phyloP scores from a whole-genome alignment of 2,113 vertebrate species.

The Eptatretus burgeri region DNA sequence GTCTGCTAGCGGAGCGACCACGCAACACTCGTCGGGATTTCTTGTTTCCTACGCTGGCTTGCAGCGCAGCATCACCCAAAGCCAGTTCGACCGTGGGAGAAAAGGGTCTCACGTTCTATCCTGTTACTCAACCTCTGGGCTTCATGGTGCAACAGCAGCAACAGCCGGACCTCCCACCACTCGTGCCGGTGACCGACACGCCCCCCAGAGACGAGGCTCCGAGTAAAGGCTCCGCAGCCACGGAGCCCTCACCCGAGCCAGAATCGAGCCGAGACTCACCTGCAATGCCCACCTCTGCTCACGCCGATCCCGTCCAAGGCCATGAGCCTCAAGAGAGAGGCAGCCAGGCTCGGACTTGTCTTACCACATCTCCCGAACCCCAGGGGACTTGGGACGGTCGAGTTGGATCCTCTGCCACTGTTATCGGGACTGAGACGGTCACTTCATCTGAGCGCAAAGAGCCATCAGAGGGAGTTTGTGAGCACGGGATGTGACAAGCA shows the following conservation, averaged over 20 bases:
- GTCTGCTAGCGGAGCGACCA: constrained; percentile 55
- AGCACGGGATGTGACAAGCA: too few species aligned
- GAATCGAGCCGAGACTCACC: constrained; percentile 30
- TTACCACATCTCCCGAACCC: too few species aligned
- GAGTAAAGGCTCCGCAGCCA: not conserved
- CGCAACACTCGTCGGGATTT: constrained; percentile 34
- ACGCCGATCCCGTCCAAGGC: constrained; percentile 16
- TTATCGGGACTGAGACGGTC: too few species aligned
- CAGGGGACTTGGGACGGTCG: too few species aligned
- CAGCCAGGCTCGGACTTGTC: too few species aligned
- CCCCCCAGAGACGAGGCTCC: not conserved
- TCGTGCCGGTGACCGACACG: not conserved
- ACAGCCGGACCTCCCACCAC: not conserved
- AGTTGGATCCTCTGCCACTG: too few species aligned
- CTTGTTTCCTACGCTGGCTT: constrained; percentile 39
- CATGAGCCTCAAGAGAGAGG: constrained; percentile 6
- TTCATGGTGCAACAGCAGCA: constrained; percentile 30
- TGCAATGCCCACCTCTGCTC: constrained; percentile 22
- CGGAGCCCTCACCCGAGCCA: too few species aligned
- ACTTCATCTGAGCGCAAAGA: too few species aligned
- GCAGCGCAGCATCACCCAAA: constrained; percentile 17
- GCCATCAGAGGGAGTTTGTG: too few species aligned
- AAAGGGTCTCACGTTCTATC: constrained; percentile 41
- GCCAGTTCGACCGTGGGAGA: constrained; percentile 13
- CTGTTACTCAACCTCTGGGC: constrained; percentile 71